These are phyloP conservation scores for Cephus pygmeus DNA, from an alignment of 2,888 invertebrate species.

Conservation along the genomic window DNA sequence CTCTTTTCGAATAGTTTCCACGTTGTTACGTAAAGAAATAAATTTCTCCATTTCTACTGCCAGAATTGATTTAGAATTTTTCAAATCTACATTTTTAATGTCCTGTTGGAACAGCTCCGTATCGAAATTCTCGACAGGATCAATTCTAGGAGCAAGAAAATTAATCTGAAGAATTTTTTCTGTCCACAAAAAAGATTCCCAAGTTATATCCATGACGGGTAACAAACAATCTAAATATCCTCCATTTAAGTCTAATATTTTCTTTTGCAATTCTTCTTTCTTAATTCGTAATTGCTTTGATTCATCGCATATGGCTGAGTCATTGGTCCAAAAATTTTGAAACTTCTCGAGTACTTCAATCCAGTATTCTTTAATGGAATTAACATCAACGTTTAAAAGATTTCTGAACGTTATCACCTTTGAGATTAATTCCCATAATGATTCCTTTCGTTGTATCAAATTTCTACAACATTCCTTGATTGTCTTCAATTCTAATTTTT, in stretches of 20 bases:
- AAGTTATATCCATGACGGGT: conserved; percentile 31
- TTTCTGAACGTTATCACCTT: conserved; percentile 19
- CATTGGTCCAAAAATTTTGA: conserved; percentile 19
- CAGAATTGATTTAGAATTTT: conserved; percentile 23
- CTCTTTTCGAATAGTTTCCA: conserved; percentile 29
- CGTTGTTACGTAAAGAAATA: conserved; percentile 21
- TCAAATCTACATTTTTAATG: conserved; percentile 14
- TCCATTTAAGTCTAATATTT: conserved; percentile 30
- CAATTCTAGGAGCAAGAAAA: background rate
- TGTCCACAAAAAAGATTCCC: conserved; percentile 35
- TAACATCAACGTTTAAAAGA: conserved; percentile 23
- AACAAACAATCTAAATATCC: conserved; percentile 30
- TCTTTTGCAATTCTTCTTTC: conserved; percentile 44
- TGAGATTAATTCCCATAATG: conserved; percentile 18
- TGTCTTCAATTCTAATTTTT: conserved; percentile 24
- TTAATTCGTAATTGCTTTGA: conserved; percentile 44
- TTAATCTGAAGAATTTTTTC: conserved; percentile 28
- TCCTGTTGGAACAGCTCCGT: background rate
- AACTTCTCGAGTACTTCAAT: conserved; percentile 23
- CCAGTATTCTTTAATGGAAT: conserved; percentile 32
- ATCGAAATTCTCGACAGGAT: background rate
- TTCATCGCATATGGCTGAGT: conserved; percentile 39
- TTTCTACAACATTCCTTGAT: conserved; percentile 20
- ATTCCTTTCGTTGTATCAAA: conserved; percentile 28
- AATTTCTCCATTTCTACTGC: conserved; percentile 31